These are phyloP conservation scores for Boloria selene DNA, from an alignment of 2,888 invertebrate species.

Conservation along the genomic window DNA sequence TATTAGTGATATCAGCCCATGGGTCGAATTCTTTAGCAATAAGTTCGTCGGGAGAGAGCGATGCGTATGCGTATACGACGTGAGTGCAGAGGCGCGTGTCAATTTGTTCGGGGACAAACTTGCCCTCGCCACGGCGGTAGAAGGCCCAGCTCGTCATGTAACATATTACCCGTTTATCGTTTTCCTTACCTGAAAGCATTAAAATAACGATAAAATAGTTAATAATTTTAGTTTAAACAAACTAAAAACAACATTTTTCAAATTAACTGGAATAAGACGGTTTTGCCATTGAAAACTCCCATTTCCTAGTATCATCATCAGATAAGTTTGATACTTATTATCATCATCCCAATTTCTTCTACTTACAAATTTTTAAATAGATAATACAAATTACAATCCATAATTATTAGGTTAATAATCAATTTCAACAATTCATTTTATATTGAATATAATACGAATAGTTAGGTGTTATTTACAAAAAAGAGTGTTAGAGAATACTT, in stretches of 20 bases:
- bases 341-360: no score
- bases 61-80: conserved; percentile 94
- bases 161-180: conserved; percentile 86
- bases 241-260: not conserved
- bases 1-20: conserved; percentile 93
- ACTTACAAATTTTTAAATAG: no score
- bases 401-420: no score
- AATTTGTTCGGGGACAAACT: conserved; percentile 93
- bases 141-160: conserved; percentile 95
- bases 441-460: no score
- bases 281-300: no score
- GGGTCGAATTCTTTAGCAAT: conserved; percentile 91
- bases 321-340: no score
- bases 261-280: no score
- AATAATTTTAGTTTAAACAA: not conserved
- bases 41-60: conserved; percentile 90
- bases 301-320: no score
- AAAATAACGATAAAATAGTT: not conserved
- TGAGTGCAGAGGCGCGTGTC: conserved; percentile 93
- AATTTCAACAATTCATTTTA: no score
- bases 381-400: no score
- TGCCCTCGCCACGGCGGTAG: conserved; percentile 90
- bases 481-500: no score
- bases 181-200: conserved; percentile 57
- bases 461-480: no score